Percentiles rank a stretch among this genome's conserved stretches.
Conservation (phyloP, 2,113 vertebrate species). For the Microcebus lehilahytsara region DNA sequence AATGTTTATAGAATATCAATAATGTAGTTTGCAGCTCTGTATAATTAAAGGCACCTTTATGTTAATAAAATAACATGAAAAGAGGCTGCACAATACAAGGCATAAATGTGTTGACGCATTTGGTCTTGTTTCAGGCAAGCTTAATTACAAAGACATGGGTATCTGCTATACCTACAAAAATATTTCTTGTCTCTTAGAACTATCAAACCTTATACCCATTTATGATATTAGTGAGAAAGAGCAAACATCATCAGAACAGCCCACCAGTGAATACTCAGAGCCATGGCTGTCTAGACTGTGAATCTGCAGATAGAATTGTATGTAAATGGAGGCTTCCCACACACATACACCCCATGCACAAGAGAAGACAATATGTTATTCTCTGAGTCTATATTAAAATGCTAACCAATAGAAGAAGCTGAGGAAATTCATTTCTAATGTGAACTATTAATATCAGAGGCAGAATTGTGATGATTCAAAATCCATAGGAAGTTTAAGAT, state of each 20-base stretch:
- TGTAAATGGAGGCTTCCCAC: constrained; percentile 68
- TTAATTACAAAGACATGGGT: constrained; percentile 81
- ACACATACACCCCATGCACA: background rate
- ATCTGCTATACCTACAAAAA: constrained; percentile 70
- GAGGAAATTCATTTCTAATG: background rate
- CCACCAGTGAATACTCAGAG: constrained; percentile 76
- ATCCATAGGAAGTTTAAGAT: background rate
- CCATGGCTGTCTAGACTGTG: constrained; percentile 63
- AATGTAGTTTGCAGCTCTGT: constrained; percentile 84
- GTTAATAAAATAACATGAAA: constrained; percentile 85
- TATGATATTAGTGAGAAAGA: constrained; percentile 81
- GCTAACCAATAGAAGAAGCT: background rate
- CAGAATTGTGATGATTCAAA: background rate
- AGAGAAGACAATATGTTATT: background rate
- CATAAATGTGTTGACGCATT: constrained; percentile 80
- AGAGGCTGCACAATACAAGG: constrained; percentile 69
- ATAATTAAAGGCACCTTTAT: constrained; percentile 85
- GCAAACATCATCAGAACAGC: constrained; percentile 72
- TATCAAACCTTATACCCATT: constrained; percentile 70
- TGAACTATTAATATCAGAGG: background rate
- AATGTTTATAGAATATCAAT: constrained; percentile 87
- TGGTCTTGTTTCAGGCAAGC: constrained; percentile 81
- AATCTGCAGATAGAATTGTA: constrained; percentile 69
- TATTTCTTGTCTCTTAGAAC: constrained; percentile 79
- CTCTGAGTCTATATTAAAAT: background rate